Evolutionary conservation across 2,888 invertebrate species (phyloP), one percentile per base, ranked within the genome.

Genomic region (Apodemia hepburni): DNA sequence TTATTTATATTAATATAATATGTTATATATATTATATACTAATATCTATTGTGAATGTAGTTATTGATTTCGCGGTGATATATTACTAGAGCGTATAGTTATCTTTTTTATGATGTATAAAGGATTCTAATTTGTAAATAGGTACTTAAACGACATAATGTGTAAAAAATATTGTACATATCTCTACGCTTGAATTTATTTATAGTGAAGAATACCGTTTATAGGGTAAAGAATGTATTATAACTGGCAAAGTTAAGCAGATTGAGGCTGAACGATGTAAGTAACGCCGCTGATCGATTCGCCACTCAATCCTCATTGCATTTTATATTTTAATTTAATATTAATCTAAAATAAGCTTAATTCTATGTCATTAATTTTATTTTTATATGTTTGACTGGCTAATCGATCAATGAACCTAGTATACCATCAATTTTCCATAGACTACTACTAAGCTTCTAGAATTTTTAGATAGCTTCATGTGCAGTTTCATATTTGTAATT

Each of bases 161-260:
- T 91, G 90, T 91, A 89, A 89, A 85, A 88, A 86, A 91, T 88
- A 87, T 85, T 91, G 91, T 91, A 91, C 91, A 91, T 91, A 91
- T 91, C 91, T 90, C 87, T 89, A 87, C 80, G 91, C 91, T 91
- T 90, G 86, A 79, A 85, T 90, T 51, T 84, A 90, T 90, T 89
- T 90, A 89, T 90, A 87, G 85, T 77, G 78, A 84, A 82, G 79
- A 66, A 73, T 87, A 86, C 87, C 85, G 75, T 72, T 69, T 73
- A 73, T 82, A 82, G 78, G 75, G 71, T 81, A 76, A 77, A 73
- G 69, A 74, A 71, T 76, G 77, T 79, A 80, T 65, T 63, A 71
- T 69, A 65, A 66, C 62, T 69, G 69, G 68, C 66, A 62, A 64
- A 60, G 68, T 58, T 62, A 54, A 68, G 65, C 62, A 57, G 57